phyloP scores from a whole-genome alignment of 2,888 invertebrate genomes.

The Drosophila buzzatii region DNA sequence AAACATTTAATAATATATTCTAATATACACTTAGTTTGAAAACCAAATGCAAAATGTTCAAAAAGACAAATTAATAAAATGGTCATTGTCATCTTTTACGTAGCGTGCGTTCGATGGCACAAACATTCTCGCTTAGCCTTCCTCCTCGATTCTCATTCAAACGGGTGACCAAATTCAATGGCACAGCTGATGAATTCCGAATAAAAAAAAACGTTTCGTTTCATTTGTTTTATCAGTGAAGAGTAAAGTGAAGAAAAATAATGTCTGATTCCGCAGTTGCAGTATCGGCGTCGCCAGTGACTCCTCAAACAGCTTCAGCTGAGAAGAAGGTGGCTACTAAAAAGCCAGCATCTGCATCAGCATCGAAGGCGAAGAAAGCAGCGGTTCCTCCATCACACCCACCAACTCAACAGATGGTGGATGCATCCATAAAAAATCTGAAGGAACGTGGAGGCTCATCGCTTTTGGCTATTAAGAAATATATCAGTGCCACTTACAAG shows the following conservation, averaged over 20 bases:
- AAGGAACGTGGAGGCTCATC: conserved; percentile 63
- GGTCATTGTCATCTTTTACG: conserved; percentile 9
- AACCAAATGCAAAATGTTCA: not conserved
- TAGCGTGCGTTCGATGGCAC: conserved; percentile 7
- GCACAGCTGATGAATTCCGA: not conserved
- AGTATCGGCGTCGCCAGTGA: conserved; percentile 46
- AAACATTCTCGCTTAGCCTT: conserved; percentile 18
- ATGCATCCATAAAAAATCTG: conserved; percentile 50
- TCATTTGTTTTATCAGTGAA: not conserved
- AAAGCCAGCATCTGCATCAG: conserved; percentile 27
- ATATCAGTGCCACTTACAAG: conserved; percentile 56
- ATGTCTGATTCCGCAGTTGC: conserved; percentile 51
- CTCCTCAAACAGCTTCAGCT: conserved; percentile 28
- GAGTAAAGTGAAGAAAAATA: conserved; percentile 10
- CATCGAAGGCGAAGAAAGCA: conserved; percentile 33
- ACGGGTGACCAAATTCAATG: conserved; percentile 14
- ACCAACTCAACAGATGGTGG: conserved; percentile 58
- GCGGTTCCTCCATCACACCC: conserved; percentile 38
- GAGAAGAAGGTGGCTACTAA: conserved; percentile 44
- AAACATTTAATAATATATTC: conserved; percentile 15
- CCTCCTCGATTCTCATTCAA: conserved; percentile 42
- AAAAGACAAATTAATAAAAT: conserved; percentile 14
- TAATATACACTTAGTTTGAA: not conserved
- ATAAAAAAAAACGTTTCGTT: conserved; percentile 5
- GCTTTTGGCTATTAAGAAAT: conserved; percentile 59